Base-by-base conservation (phyloP, 2,888 invertebrate species). In the Gymnosoma rotundatum region DNA sequence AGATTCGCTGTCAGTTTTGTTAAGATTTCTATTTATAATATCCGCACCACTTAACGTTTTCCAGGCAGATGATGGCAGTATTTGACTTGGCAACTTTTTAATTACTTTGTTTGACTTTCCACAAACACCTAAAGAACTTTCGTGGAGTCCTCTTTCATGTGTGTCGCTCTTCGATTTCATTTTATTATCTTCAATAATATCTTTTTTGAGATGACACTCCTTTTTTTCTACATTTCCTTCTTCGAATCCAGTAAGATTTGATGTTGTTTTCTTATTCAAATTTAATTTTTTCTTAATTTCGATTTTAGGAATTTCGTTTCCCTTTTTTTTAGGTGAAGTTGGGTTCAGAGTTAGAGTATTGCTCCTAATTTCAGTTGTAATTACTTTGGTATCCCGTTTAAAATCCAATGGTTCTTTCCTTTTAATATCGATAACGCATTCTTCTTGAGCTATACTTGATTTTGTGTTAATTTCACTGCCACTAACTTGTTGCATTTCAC, bases 11-110 rank as follows among this genome's bases (percentile, higher is more conserved):
- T 25, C 32, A 12, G 83, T 67, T 61, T 85, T 87, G 10, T 20
- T 66, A 82, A 86, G 56, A 32, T 85, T 78, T 61, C 84, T 88
- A 54, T 69, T 72, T 45, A 88, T 85, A 66, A 87, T 80, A n/a
- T 86, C 87, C 0, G 84, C 83, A 8, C 83, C 88, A 25, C 86
- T 87, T n/a, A 89, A 42, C 3, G 85, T 83, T 63, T 88, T 86
- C 89, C 89, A 89, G 8, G 86, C 87, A 7, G 84, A 86, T 56
- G 61, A 6, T 10, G 66, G n/a, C 20, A 85, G 48, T 10, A 78
- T 48, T 58, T 63, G 32, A 58, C 16, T 64, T 42, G 20, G 7
- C 20, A 20, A 52, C 32, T 66, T 42, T n/a, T 58, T 56, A 36
- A 14, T 12, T 10, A 25, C 4, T 60, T 60, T 67, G 8, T 25